phyloP scores from a whole-genome alignment of 2,888 invertebrate genomes.

The Dolichomitus sp. region DNA sequence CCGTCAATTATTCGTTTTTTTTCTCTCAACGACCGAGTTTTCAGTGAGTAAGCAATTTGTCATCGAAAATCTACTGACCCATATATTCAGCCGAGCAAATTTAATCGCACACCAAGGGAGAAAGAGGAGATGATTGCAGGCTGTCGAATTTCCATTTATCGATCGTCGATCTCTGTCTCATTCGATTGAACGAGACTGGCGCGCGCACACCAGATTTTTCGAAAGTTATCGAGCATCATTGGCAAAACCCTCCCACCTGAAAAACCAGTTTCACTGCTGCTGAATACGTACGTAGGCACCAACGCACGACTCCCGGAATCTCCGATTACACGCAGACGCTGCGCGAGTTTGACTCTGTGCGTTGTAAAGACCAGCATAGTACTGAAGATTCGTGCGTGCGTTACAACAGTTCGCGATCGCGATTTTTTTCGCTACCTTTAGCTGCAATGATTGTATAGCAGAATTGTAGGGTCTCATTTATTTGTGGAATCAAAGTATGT shows the following conservation, averaged over 20 bases:
- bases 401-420: constrained; percentile 34
- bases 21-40: constrained; percentile 5
- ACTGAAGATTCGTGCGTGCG: constrained; percentile 37
- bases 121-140: constrained; percentile 48
- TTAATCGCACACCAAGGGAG: not conserved
- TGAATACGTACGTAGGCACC: constrained; percentile 19
- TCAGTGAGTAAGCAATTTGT: constrained; percentile 45
- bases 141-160: constrained; percentile 62
- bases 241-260: constrained; percentile 25
- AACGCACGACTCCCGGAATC: constrained; percentile 69
- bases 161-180: constrained; percentile 62
- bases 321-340: constrained; percentile 73
- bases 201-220: constrained; percentile 74
- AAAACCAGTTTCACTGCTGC: constrained; percentile 73
- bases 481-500: not conserved
- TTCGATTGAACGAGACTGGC: constrained; percentile 49
- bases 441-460: not conserved
- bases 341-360: constrained; percentile 40
- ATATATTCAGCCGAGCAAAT: constrained; percentile 10
- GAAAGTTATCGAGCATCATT: constrained; percentile 68
- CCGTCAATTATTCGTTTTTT: constrained; percentile 24
- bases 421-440: constrained; percentile 40
- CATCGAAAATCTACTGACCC: constrained; percentile 53
- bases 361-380: constrained; percentile 5
- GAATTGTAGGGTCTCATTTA: not conserved